These are phyloP conservation scores for Andricus curvator DNA, from an alignment of 2,888 invertebrate species.

Conservation along the genomic window DNA sequence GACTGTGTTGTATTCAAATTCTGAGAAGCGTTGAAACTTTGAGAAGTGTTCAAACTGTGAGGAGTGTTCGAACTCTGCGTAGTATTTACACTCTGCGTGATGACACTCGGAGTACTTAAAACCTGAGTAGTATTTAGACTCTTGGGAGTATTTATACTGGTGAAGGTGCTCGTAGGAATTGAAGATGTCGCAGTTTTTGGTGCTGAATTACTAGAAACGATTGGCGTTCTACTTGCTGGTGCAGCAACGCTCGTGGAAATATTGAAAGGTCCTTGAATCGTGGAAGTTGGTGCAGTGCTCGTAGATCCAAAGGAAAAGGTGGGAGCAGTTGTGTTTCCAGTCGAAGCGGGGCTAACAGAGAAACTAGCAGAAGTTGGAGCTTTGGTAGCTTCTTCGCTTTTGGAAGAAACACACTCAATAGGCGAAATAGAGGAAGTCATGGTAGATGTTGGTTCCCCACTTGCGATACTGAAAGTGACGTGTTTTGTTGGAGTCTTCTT, in stretches of 20 bases:
- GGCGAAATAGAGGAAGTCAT: conserved; percentile 21
- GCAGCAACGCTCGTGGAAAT: background rate
- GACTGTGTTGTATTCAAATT: background rate
- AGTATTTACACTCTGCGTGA: background rate
- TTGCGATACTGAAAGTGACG: conserved; percentile 65
- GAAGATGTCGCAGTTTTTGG: background rate
- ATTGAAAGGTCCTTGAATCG: background rate
- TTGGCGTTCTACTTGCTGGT: background rate
- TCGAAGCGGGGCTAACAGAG: background rate
- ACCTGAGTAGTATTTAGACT: background rate
- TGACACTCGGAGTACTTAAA: background rate
- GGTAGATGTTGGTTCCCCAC: conserved; percentile 39
- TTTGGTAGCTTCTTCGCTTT: background rate
- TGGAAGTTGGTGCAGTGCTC: background rate
- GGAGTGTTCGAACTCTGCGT: background rate
- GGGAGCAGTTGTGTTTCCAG: background rate
- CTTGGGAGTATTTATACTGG: background rate
- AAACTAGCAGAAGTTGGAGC: background rate
- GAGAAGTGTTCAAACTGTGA: background rate
- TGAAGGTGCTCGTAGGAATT: conserved; percentile 1
- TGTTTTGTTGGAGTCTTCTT: conserved; percentile 62
- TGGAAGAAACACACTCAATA: background rate
- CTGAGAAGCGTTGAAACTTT: background rate
- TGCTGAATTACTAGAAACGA: background rate
- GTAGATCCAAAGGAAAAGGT: conserved; percentile 1